phyloP scores from a whole-genome alignment of 2,797 vertebrate species.

The Fistularia tabacaria region DNA sequence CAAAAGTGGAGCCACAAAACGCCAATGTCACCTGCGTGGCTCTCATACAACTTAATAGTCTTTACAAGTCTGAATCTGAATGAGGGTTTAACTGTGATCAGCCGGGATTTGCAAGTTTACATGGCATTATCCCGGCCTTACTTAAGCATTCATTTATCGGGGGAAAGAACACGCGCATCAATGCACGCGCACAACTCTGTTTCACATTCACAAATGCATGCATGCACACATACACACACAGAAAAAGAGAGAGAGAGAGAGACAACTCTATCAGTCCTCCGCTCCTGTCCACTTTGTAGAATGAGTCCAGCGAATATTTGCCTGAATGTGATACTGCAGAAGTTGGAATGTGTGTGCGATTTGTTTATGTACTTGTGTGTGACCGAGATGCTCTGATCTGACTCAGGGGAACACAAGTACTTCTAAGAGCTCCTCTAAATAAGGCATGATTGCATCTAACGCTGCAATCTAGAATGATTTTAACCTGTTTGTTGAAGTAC shows the following conservation, averaged over 20 bases:
- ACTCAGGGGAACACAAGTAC: constrained; percentile 22
- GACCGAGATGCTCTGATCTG: constrained; percentile 13
- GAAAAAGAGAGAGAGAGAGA: not conserved
- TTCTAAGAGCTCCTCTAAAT: constrained; percentile 40
- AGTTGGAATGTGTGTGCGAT: too few relatives aligned
- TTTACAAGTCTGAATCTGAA: constrained; percentile 14
- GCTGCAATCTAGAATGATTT: constrained; percentile 32
- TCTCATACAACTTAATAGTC: constrained; percentile 14
- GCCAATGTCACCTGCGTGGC: too few relatives aligned
- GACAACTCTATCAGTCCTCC: too few relatives aligned
- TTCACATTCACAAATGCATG: constrained; percentile 5
- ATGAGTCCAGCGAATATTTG: constrained; percentile 4
- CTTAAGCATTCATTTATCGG: constrained; percentile 33
- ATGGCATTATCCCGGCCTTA: constrained; percentile 23
- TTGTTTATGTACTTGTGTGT: constrained; percentile 12
- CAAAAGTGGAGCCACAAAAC: too few relatives aligned
- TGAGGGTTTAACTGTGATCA: constrained; percentile 23
- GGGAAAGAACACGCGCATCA: constrained; percentile 4
- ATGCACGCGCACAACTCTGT: constrained; percentile 15
- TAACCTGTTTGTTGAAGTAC: constrained; percentile 58
- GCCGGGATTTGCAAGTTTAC: constrained; percentile 27
- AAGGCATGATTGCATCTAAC: constrained; percentile 43
- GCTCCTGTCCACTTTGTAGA: constrained; percentile 12
- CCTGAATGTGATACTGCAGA: constrained; percentile 24
- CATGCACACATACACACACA: not conserved